These are phyloP conservation scores for Hydrozoanthus gracilis DNA, from an alignment of 92 coral and sea anemone genomes.

Conservation along the genomic window DNA sequence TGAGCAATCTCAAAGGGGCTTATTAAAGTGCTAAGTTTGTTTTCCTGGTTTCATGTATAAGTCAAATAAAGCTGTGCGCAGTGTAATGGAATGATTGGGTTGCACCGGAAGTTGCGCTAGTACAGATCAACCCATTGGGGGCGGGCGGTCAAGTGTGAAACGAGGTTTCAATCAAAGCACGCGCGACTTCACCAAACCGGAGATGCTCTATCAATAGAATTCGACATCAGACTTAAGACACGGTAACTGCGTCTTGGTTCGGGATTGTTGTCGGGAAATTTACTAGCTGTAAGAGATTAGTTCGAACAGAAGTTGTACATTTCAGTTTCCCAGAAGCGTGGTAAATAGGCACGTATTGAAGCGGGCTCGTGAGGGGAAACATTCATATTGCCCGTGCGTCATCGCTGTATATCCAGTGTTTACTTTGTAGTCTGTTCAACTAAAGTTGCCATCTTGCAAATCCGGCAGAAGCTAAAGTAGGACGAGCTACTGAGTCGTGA, in stretches of 20 bases:
- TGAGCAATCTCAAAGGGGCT: constrained; percentile 13
- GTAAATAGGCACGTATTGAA: background rate
- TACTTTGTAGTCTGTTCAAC: background rate
- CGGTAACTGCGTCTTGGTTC: background rate
- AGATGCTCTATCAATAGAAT: background rate
- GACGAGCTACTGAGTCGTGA: background rate
- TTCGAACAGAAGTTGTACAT: background rate
- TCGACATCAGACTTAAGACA: constrained; percentile 2
- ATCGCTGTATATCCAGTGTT: background rate
- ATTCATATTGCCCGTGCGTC: background rate
- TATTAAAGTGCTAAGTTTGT: constrained; percentile 34
- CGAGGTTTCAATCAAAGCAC: constrained; percentile 14
- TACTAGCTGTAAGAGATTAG: background rate
- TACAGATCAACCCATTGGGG: constrained; percentile 26
- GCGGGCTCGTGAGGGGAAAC: background rate
- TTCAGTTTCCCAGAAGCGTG: background rate
- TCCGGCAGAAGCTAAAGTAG: background rate
- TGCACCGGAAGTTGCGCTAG: constrained; percentile 30
- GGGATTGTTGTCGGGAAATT: background rate
- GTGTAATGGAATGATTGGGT: constrained; percentile 24
- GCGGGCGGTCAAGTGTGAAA: constrained; percentile 49
- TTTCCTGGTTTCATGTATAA: constrained; percentile 44
- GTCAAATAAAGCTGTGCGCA: constrained; percentile 28
- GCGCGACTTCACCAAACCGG: background rate
- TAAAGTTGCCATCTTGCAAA: background rate